A percentile compares a stretch with the other conserved stretches of the same genome.
Conservation (phyloP, 53 echinoderm and acorn worm genomes). For the Zoroaster sp. region DNA sequence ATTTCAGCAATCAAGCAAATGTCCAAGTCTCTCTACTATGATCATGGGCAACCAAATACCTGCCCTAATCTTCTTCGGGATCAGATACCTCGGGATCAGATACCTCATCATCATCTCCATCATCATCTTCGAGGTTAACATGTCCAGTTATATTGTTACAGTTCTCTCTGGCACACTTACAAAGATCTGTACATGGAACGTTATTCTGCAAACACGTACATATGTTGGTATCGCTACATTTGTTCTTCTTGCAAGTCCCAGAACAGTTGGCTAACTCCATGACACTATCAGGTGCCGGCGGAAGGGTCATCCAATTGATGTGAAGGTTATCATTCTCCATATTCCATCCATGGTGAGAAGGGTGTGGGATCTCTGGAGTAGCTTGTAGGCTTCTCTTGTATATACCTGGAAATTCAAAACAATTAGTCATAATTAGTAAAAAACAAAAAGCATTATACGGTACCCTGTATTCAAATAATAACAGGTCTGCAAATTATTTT, state of each 20-base stretch:
- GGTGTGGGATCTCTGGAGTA: conserved; percentile 30
- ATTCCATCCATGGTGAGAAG: no score
- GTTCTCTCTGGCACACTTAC: conserved; percentile 47
- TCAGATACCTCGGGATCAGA: conserved; percentile 7
- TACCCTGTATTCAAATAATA: no score
- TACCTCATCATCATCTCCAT: conserved; percentile 13
- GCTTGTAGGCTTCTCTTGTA: conserved; percentile 41
- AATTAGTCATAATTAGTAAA: no score
- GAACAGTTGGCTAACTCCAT: conserved; percentile 56
- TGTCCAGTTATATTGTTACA: conserved; percentile 44
- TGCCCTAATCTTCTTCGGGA: no score
- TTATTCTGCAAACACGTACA: conserved; percentile 48
- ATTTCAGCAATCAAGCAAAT: no score
- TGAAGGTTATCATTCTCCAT: no score
- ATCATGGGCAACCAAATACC: no score
- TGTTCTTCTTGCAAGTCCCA: no score
- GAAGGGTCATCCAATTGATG: conserved; percentile 44
- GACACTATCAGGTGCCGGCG: conserved; percentile 56
- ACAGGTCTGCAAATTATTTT: background rate
- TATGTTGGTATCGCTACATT: background rate
- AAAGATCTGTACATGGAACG: no score
- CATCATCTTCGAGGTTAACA: background rate
- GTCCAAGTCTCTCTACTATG: no score
- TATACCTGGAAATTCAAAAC: no score
- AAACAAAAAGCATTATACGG: no score